These are phyloP conservation scores for Lithobius niger DNA, from an alignment of 1,140 invertebrate species.

Conservation along the genomic window DNA sequence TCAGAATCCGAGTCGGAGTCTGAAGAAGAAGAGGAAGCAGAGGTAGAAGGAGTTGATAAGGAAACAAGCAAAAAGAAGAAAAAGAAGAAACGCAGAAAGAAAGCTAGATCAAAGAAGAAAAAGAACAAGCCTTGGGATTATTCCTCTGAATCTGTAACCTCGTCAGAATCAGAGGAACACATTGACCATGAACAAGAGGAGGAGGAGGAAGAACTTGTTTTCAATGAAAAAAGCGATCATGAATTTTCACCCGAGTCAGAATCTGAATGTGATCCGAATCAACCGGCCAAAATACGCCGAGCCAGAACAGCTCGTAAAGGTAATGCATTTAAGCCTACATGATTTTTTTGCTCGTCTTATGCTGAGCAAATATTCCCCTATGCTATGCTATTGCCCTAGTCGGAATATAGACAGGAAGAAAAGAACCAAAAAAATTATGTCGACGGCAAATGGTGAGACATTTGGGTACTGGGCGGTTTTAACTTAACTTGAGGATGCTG, in stretches of 20 bases:
- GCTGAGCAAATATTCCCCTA: no score
- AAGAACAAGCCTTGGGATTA: conserved; percentile 51
- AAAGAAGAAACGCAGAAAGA: conserved; percentile 28
- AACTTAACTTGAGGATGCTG: no score
- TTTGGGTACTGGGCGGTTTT: no score
- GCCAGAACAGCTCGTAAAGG: conserved; percentile 50
- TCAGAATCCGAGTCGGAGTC: conserved; percentile 23
- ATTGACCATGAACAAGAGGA: conserved; percentile 35
- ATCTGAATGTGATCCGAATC: conserved; percentile 36
- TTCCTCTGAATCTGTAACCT: conserved; percentile 46
- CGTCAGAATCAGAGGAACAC: conserved; percentile 43
- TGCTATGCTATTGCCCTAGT: no score
- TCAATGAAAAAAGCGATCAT: conserved; percentile 59
- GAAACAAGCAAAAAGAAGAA: conserved; percentile 8
- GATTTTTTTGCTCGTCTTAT: no score
- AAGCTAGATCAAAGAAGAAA: conserved; percentile 39
- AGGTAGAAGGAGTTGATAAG: conserved; percentile 17
- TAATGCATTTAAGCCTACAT: conserved; percentile 26
- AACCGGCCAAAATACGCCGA: conserved; percentile 40
- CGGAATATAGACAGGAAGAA: no score
- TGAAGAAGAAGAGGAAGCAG: conserved; percentile 29
- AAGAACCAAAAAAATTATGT: no score
- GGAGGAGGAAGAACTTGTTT: conserved; percentile 42
- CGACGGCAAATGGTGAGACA: no score
- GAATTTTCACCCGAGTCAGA: conserved; percentile 75